Conservation (phyloP, 1,140 invertebrate genomes). For the Pogonomyrmex barbatus region DNA sequence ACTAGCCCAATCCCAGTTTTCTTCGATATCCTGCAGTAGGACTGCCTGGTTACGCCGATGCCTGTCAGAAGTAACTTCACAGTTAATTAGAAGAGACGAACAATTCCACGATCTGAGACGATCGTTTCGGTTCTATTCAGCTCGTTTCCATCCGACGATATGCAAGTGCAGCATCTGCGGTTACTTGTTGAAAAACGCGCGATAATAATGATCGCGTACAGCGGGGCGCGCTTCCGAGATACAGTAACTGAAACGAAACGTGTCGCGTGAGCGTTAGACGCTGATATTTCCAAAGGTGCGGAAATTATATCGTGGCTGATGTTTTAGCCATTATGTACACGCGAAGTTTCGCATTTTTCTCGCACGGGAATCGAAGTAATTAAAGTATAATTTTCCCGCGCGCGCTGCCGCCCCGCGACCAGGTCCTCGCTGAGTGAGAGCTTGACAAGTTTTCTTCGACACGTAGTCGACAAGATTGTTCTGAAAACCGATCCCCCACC, state of each 20-base stretch:
- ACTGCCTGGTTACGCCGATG: slow-evolving; percentile 8
- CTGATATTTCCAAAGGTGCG: slow-evolving; percentile 45
- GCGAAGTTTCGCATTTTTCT: slow-evolving; percentile 34
- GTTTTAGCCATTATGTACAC: slow-evolving; percentile 47
- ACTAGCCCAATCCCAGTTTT: slow-evolving; percentile 75
- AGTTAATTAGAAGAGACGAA: slow-evolving; percentile 80
- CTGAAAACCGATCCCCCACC: slow-evolving; percentile 13
- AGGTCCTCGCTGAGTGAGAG: slow-evolving; percentile 28
- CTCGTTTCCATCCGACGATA: slow-evolving; percentile 32
- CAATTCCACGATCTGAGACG: slow-evolving; percentile 56
- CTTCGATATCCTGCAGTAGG: slow-evolving; percentile 58
- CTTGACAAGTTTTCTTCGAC: slow-evolving; percentile 53
- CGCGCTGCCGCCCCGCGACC: not conserved
- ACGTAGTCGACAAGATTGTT: slow-evolving; percentile 32
- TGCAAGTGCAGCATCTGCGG: not conserved
- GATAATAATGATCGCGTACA: not conserved
- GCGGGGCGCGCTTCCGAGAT: slow-evolving; percentile 2
- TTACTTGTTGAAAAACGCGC: slow-evolving; percentile 4
- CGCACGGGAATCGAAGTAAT: slow-evolving; percentile 47
- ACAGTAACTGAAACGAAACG: slow-evolving; percentile 4
- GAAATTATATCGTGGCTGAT: slow-evolving; percentile 43
- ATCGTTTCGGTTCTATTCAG: slow-evolving; percentile 67
- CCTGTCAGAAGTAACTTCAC: slow-evolving; percentile 61
- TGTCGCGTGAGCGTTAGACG: slow-evolving; percentile 35
- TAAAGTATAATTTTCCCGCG: slow-evolving; percentile 55